These are phyloP conservation scores for Scaptomyza caliginosa DNA, from an alignment of 2,888 invertebrate genomes.

Conservation along the genomic window DNA sequence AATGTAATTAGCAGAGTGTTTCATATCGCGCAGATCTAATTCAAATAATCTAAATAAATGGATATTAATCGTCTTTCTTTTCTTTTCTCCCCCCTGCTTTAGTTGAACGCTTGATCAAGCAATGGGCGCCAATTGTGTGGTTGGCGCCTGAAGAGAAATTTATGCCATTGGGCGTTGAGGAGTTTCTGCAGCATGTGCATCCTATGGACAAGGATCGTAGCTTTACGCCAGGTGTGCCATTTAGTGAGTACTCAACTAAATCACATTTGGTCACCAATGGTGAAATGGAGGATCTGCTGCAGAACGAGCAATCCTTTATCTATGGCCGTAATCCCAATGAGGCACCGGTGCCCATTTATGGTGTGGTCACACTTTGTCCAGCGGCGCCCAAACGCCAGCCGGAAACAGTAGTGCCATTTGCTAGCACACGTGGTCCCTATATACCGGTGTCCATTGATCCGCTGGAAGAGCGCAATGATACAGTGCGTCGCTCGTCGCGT, in stretches of 20 bases:
- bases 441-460: slow-evolving; percentile 82
- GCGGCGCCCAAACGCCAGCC: slow-evolving; percentile 15
- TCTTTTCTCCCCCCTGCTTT: slow-evolving; percentile 1
- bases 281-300: slow-evolving; percentile 82
- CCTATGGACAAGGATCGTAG: slow-evolving; percentile 81
- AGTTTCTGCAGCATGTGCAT: slow-evolving; percentile 86
- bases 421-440: slow-evolving; percentile 78
- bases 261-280: slow-evolving; percentile 85
- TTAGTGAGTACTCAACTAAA: slow-evolving; percentile 83
- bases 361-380: slow-evolving; percentile 85
- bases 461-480: slow-evolving; percentile 71
- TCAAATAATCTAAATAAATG: slow-evolving; percentile 45
- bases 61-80: slow-evolving; percentile 17
- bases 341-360: slow-evolving; percentile 86
- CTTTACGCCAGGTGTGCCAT: slow-evolving; percentile 71
- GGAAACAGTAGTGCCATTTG: slow-evolving; percentile 14
- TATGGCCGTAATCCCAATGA: slow-evolving; percentile 86
- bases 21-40: slow-evolving; percentile 43
- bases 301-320: slow-evolving; percentile 85
- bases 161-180: slow-evolving; percentile 87
- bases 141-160: slow-evolving; percentile 88
- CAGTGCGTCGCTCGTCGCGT: slow-evolving; percentile 79
- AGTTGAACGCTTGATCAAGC: slow-evolving; percentile 85
- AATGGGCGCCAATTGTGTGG: slow-evolving; percentile 89
- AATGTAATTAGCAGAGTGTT: slow-evolving; percentile 42